Conservation (phyloP, 2,888 invertebrate species). For the Hemistola chrysoprasaria region DNA sequence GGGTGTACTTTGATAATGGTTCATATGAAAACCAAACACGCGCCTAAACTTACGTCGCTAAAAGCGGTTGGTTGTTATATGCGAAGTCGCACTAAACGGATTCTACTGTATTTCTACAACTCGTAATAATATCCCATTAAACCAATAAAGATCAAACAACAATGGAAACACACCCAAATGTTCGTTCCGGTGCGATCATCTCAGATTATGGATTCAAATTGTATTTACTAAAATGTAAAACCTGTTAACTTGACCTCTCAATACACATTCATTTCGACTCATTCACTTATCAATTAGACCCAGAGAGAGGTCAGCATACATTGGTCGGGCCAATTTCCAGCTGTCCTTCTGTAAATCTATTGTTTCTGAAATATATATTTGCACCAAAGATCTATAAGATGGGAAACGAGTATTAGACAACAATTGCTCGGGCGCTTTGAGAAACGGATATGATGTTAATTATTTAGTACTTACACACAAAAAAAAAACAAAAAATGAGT, state of each 20-base stretch:
- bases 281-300: conserved; percentile 26
- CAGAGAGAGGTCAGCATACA: conserved; percentile 37
- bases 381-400: conserved; percentile 45
- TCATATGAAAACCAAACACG: too few species aligned
- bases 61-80: too few species aligned
- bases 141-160: conserved; percentile 8
- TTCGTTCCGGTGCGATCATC: conserved; percentile 72
- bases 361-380: conserved; percentile 60
- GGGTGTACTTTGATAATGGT: too few species aligned
- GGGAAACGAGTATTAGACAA: conserved; percentile 34
- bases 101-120: too few species aligned
- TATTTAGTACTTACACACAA: conserved; percentile 2
- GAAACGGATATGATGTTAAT: conserved; percentile 3
- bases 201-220: conserved; percentile 67
- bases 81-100: too few species aligned
- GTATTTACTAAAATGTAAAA: conserved; percentile 60
- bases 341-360: conserved; percentile 62
- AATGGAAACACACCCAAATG: conserved; percentile 53
- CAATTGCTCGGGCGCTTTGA: conserved; percentile 26
- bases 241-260: conserved; percentile 37
- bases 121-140: too few species aligned
- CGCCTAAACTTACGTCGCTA: too few species aligned
- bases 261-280: conserved; percentile 7
- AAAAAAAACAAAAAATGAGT: too few species aligned
- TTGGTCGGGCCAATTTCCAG: conserved; percentile 49